These are phyloP conservation scores for Ovis aries DNA, from an alignment of 2,113 vertebrate genomes.

Conservation along the genomic window DNA sequence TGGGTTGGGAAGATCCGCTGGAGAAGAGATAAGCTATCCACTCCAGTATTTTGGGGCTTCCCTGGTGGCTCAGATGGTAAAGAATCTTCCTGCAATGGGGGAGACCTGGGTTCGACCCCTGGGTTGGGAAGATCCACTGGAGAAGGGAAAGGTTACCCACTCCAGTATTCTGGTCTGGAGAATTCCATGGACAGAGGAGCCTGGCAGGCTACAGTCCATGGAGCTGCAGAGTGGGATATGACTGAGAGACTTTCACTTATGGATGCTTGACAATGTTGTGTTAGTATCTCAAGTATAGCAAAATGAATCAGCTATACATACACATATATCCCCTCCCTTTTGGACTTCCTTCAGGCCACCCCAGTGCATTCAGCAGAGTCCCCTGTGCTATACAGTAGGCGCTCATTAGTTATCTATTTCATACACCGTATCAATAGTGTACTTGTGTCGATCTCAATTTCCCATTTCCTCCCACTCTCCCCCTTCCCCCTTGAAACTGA, in stretches of 20 bases:
- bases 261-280: background rate
- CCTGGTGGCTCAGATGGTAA: background rate
- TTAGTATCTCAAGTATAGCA: background rate
- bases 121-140: background rate
- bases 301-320: background rate
- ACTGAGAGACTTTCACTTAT: background rate
- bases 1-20: background rate
- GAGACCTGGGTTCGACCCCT: background rate
- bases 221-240: background rate
- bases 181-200: background rate
- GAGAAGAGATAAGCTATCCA: background rate
- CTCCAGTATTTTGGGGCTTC: background rate
- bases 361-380: background rate
- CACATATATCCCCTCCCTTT: background rate
- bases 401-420: background rate
- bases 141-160: background rate
- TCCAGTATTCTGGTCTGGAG: background rate
- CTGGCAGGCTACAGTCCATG: background rate
- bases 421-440: background rate
- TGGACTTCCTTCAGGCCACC: background rate
- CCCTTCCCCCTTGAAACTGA: background rate
- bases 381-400: background rate
- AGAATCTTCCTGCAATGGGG: background rate
- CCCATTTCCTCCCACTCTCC: background rate
- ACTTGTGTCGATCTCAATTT: background rate